Conservation (phyloP, 2,797 vertebrate genomes). For the Malacoctenus gilli region DNA sequence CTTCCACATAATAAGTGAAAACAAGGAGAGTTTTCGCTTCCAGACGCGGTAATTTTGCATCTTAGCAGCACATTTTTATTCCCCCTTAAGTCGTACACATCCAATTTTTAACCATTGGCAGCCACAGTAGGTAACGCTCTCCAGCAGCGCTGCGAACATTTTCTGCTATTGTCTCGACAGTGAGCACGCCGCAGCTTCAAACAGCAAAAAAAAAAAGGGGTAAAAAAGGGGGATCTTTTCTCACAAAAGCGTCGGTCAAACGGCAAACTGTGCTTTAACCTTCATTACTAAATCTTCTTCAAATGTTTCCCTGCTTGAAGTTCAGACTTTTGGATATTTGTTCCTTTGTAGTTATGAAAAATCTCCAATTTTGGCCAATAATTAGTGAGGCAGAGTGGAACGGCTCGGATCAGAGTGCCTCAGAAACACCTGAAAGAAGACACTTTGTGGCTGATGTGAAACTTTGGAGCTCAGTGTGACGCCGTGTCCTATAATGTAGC, state of each 20-base stretch:
- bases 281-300: constrained; percentile 14
- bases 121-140: constrained; percentile 19
- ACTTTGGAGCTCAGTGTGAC: constrained; percentile 30
- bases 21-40: constrained; percentile 8
- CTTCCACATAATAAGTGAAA: constrained; percentile 16
- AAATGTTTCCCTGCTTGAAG: constrained; percentile 15
- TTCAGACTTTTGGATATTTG: constrained; percentile 18
- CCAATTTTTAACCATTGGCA: constrained; percentile 23
- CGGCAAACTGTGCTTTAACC: neutral
- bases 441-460: constrained; percentile 47
- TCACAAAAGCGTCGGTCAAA: constrained; percentile 20
- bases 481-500: constrained; percentile 25
- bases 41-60: constrained; percentile 3
- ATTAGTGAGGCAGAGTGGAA: constrained; percentile 26
- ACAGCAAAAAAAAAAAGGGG: constrained; percentile 5
- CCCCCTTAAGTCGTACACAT: constrained; percentile 22
- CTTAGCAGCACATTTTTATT: neutral
- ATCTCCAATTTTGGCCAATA: constrained; percentile 18
- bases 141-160: constrained; percentile 18
- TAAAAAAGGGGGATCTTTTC: too few species aligned
- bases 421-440: constrained; percentile 25
- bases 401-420: constrained; percentile 36
- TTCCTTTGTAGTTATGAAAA: too few species aligned
- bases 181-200: constrained; percentile 9
- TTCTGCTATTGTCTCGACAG: constrained; percentile 24